These are phyloP conservation scores for Gallinago solitaria DNA, from an alignment of 2,797 vertebrate species.

Conservation along the genomic window DNA sequence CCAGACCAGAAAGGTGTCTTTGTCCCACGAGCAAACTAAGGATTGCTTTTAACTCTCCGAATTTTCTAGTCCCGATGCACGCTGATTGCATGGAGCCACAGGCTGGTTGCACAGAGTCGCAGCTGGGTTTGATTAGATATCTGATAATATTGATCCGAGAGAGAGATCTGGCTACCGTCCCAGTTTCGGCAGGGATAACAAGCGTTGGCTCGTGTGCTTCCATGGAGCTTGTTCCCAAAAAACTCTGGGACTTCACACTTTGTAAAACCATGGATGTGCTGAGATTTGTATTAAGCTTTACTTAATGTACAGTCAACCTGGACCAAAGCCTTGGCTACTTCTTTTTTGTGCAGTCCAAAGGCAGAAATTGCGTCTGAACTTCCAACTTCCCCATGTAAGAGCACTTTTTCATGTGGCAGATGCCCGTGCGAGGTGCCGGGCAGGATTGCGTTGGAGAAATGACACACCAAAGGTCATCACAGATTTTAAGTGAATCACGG, in stretches of 20 bases:
- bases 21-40: neutral
- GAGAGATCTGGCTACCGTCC: neutral
- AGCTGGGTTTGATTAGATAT: neutral
- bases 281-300: neutral
- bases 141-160: neutral
- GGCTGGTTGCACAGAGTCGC: neutral
- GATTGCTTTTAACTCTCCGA: neutral
- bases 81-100: neutral
- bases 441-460: neutral
- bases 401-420: fast-evolving
- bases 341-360: neutral
- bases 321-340: neutral
- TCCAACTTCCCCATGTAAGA: neutral
- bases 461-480: neutral
- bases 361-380: neutral
- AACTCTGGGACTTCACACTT: neutral
- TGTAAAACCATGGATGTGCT: fast-evolving
- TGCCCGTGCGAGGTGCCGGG: neutral
- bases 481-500: neutral
- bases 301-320: neutral
- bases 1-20: neutral
- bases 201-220: neutral
- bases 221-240: neutral
- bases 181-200: neutral
- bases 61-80: neutral